These are phyloP conservation scores for Rhinolophus ferrumequinum DNA, from an alignment of 2,113 vertebrate genomes.

Conservation along the genomic window DNA sequence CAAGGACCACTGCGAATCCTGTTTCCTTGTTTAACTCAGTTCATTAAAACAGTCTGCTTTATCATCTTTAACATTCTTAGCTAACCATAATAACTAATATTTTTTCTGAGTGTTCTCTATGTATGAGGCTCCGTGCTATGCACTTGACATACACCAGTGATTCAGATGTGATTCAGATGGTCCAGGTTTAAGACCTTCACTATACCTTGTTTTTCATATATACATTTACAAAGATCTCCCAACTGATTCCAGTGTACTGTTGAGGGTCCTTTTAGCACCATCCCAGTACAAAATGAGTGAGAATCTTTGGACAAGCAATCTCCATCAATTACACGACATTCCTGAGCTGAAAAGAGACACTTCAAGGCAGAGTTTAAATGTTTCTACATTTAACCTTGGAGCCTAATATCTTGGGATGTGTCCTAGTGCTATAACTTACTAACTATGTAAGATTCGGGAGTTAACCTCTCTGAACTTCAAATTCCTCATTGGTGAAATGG, in stretches of 20 bases:
- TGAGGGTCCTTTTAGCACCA: background rate
- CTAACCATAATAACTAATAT: background rate
- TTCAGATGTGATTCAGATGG: background rate
- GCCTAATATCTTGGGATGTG: background rate
- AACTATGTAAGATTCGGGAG: background rate
- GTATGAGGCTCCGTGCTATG: background rate
- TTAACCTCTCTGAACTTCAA: background rate
- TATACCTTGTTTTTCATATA: background rate
- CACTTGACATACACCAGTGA: background rate
- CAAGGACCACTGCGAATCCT: background rate
- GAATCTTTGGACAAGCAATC: background rate
- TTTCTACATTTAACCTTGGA: background rate
- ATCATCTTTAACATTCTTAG: background rate
- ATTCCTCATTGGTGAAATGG: background rate
- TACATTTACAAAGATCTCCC: background rate
- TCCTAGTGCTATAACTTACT: background rate
- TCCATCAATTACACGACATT: background rate
- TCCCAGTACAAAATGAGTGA: background rate
- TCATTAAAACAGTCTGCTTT: background rate
- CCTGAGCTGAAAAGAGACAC: background rate
- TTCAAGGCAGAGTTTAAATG: background rate
- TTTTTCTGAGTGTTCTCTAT: background rate
- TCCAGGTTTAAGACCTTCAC: background rate
- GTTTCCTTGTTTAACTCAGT: background rate
- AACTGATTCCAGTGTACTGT: accelerated